Evolutionary conservation across 2,113 vertebrate species (phyloP).

Genomic region (Pangasianodon gigas): DNA sequence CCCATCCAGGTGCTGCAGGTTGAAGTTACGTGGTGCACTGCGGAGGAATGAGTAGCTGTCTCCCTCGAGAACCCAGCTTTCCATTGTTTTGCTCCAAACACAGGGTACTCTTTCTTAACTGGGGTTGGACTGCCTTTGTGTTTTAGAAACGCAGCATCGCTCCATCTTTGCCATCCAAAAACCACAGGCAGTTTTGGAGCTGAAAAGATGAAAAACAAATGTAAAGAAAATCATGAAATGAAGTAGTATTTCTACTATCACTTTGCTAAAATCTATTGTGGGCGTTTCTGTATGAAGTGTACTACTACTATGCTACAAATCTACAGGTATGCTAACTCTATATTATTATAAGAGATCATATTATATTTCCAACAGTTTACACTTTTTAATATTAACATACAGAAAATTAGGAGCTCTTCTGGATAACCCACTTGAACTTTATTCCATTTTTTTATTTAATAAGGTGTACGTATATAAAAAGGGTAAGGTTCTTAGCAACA

Average conservation of each 20-base stretch:
- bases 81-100: constrained; percentile 70
- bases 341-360: neutral
- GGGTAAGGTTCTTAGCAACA: neutral
- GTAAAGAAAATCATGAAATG: neutral
- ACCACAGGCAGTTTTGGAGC: constrained; percentile 7
- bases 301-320: neutral
- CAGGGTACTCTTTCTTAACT: constrained; percentile 15
- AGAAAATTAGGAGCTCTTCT: neutral
- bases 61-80: constrained; percentile 76
- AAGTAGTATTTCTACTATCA: neutral
- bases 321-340: neutral
- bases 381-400: neutral
- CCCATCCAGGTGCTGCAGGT: constrained; percentile 70
- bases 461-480: neutral
- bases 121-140: neutral
- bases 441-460: neutral
- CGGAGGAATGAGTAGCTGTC: constrained; percentile 75
- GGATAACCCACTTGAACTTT: neutral
- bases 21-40: constrained; percentile 67
- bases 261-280: neutral
- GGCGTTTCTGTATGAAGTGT: neutral
- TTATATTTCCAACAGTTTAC: neutral
- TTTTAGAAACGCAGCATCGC: constrained; percentile 3
- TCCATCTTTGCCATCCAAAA: constrained; percentile 9
- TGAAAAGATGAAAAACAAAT: constrained; percentile 34